These are phyloP conservation scores for Cotesia glomerata DNA, from an alignment of 1,140 invertebrate species.

Conservation along the genomic window DNA sequence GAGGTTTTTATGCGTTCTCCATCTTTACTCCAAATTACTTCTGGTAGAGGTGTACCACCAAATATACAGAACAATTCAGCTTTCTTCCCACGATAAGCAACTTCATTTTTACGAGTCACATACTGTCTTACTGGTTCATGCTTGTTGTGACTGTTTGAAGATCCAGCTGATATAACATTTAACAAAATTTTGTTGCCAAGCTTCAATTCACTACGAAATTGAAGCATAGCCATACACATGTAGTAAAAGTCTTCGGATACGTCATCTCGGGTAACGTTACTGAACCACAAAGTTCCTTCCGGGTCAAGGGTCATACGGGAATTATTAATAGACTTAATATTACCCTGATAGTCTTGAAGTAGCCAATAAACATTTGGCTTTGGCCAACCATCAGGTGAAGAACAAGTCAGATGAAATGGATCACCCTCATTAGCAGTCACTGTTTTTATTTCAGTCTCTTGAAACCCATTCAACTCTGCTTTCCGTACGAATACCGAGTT, in stretches of 20 bases:
- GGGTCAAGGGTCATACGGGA: slow-evolving; percentile 93
- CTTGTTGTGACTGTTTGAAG: slow-evolving; percentile 78
- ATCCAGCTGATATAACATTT: slow-evolving; percentile 78
- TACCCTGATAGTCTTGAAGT: slow-evolving; percentile 78
- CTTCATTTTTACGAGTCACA: slow-evolving; percentile 82
- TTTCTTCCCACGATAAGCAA: slow-evolving; percentile 81
- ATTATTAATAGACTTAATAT: slow-evolving; percentile 88
- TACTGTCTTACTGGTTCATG: slow-evolving; percentile 81
- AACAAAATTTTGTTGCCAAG: slow-evolving; percentile 83
- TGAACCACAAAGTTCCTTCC: slow-evolving; percentile 93
- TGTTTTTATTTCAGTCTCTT: slow-evolving; percentile 73
- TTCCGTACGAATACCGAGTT: slow-evolving; percentile 95
- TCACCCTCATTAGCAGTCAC: slow-evolving; percentile 82
- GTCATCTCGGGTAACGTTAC: slow-evolving; percentile 88
- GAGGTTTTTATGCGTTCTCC: slow-evolving; percentile 71
- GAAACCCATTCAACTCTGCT: slow-evolving; percentile 91
- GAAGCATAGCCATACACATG: slow-evolving; percentile 86
- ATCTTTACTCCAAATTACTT: slow-evolving; percentile 86
- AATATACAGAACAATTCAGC: slow-evolving; percentile 87
- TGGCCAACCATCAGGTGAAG: slow-evolving; percentile 92
- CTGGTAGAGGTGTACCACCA: slow-evolving; percentile 86
- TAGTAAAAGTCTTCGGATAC: slow-evolving; percentile 83
- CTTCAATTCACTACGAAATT: slow-evolving; percentile 90
- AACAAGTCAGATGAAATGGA: slow-evolving; percentile 84
- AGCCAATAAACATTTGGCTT: slow-evolving; percentile 94